Conservation (phyloP, 2,888 invertebrate genomes). For the Oscheius myriophilus region DNA sequence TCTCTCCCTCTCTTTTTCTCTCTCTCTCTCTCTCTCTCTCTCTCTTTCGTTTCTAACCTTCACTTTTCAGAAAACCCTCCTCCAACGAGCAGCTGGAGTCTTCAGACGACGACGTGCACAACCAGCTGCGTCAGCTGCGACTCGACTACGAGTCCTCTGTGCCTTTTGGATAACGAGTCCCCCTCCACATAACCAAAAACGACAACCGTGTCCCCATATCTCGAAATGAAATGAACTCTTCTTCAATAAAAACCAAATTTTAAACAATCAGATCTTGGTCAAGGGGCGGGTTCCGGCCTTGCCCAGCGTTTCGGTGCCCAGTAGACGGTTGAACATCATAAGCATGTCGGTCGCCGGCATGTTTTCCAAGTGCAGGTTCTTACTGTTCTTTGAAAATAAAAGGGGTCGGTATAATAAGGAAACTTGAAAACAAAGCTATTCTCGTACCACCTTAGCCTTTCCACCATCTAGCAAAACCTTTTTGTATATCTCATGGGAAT, state of each 20-base stretch:
- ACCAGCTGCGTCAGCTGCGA: constrained; percentile 46
- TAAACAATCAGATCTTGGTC: constrained; percentile 37
- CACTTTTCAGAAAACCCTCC: constrained; percentile 47
- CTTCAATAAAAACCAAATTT: no score
- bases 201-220: no score
- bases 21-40: not conserved
- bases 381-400: constrained; percentile 54
- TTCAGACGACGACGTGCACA: constrained; percentile 36
- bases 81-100: constrained; percentile 52
- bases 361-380: constrained; percentile 61
- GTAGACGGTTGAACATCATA: constrained; percentile 65
- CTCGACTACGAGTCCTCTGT: constrained; percentile 40
- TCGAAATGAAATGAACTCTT: no score
- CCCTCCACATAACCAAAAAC: no score
- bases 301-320: constrained; percentile 65
- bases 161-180: constrained; percentile 14
- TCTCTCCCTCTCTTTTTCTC: not conserved
- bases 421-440: no score
- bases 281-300: constrained; percentile 60
- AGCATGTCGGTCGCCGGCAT: constrained; percentile 64
- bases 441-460: no score
- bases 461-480: no score
- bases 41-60: not conserved
- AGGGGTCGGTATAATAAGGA: no score
- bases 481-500: no score